Evolutionary conservation across 2,888 invertebrate species (phyloP).

Genomic region (Hydraecia micacea): DNA sequence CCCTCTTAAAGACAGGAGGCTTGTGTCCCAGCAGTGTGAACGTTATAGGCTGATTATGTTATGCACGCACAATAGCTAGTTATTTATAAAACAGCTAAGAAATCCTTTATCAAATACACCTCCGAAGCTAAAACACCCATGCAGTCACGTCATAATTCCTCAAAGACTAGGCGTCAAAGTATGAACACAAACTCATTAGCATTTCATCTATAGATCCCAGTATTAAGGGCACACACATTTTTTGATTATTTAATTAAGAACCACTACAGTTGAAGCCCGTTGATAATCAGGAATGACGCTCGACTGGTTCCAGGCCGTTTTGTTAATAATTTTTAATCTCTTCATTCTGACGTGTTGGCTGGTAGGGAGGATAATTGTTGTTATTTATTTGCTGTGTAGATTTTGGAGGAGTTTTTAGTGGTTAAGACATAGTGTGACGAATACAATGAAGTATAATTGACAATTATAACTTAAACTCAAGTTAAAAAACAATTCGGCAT

Average conservation of each 20-base stretch:
- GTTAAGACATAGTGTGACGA: neutral
- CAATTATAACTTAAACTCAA: too few species aligned
- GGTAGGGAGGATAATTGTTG: constrained; percentile 42
- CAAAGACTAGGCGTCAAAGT: constrained; percentile 31
- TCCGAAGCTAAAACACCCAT: neutral
- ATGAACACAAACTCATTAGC: constrained; percentile 62
- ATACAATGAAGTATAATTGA: neutral
- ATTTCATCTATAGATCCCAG: constrained; percentile 59
- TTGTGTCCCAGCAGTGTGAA: neutral
- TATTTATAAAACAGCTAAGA: neutral
- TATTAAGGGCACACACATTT: constrained; percentile 64
- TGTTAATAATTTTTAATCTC: constrained; percentile 84
- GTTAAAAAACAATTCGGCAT: too few species aligned
- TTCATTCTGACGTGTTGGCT: constrained; percentile 72
- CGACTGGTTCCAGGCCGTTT: constrained; percentile 75
- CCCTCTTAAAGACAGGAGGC: neutral
- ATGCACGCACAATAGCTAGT: neutral
- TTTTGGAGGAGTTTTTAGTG: constrained; percentile 31
- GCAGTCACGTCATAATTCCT: constrained; percentile 7
- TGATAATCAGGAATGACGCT: constrained; percentile 86
- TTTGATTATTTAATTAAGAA: constrained; percentile 85
- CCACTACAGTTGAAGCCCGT: constrained; percentile 77
- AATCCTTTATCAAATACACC: neutral
- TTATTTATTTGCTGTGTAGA: constrained; percentile 52
- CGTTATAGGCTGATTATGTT: neutral